Evolutionary conservation across 2,888 invertebrate genomes (phyloP).

Genomic region (Therioaphis trifolii): DNA sequence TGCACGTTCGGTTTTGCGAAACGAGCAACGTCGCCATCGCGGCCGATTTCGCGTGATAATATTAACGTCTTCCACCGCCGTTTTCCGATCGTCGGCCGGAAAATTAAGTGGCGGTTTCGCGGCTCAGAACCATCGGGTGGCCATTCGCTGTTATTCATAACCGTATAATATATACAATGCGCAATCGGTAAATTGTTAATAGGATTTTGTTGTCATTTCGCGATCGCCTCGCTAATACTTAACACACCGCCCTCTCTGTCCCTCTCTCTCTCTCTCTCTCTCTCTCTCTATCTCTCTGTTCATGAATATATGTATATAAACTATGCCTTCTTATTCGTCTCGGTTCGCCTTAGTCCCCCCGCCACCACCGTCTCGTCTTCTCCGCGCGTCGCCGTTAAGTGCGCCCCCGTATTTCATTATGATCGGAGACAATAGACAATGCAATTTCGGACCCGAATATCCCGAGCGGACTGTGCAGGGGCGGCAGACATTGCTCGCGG

Average conservation of each 20-base stretch:
- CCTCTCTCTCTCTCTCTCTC: no score
- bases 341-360: background rate
- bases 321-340: no score
- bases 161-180: no score
- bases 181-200: constrained; percentile 23
- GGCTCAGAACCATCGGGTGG: background rate
- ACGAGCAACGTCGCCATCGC: background rate
- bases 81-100: background rate
- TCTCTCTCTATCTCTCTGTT: no score
- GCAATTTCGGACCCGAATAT: constrained; percentile 1
- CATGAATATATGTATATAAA: no score
- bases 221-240: no score
- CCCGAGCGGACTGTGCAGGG: background rate
- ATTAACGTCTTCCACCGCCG: no score
- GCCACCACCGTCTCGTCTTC: background rate
- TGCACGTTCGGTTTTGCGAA: background rate
- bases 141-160: background rate
- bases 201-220: constrained; percentile 20
- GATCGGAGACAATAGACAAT: constrained; percentile 14
- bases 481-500: background rate
- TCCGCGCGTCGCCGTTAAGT: background rate
- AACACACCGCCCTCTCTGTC: no score
- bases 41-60: no score
- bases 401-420: constrained; percentile 9
- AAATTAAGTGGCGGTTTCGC: constrained; percentile 1